Percentiles rank a stretch among this genome's conserved stretches.
phyloP scores from a whole-genome alignment of 2,113 vertebrate genomes.

The Patagioenas fasciata region DNA sequence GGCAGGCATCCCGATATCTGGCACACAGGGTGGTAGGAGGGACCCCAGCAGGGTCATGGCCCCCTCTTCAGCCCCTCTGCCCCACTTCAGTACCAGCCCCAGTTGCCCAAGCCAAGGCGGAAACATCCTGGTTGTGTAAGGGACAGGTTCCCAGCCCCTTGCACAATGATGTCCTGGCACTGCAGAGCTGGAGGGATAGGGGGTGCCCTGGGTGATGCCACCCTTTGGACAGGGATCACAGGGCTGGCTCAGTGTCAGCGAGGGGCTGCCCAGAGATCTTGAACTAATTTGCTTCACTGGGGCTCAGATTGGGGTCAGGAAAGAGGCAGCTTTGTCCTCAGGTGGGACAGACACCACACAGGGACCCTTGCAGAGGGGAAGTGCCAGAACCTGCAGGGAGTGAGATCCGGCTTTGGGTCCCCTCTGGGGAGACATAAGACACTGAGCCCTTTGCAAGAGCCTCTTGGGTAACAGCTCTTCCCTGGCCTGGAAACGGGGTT shows the following conservation, averaged over 20 bases:
- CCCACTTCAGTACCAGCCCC: background rate
- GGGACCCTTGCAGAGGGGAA: background rate
- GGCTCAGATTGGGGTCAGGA: background rate
- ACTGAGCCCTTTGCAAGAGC: background rate
- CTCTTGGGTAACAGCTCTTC: background rate
- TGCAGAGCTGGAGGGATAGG: accelerated
- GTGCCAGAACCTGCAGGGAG: background rate
- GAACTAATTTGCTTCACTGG: background rate
- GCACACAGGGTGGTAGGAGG: background rate
- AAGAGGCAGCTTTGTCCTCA: background rate
- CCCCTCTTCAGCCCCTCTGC: background rate
- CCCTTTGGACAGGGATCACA: background rate
- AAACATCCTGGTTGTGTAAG: slow-evolving; percentile 6
- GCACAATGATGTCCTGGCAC: background rate
- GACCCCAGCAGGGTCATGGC: background rate
- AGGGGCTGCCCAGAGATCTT: background rate
- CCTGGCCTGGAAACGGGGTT: background rate
- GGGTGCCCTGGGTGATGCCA: background rate
- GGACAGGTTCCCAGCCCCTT: slow-evolving; percentile 43
- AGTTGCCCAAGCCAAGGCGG: background rate
- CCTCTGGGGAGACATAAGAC: background rate
- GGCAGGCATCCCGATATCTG: background rate
- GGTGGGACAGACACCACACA: background rate
- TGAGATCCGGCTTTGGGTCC: background rate
- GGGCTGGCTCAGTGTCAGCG: background rate